phyloP scores from a whole-genome alignment of 2,888 invertebrate species.

The Plusia festucae region DNA sequence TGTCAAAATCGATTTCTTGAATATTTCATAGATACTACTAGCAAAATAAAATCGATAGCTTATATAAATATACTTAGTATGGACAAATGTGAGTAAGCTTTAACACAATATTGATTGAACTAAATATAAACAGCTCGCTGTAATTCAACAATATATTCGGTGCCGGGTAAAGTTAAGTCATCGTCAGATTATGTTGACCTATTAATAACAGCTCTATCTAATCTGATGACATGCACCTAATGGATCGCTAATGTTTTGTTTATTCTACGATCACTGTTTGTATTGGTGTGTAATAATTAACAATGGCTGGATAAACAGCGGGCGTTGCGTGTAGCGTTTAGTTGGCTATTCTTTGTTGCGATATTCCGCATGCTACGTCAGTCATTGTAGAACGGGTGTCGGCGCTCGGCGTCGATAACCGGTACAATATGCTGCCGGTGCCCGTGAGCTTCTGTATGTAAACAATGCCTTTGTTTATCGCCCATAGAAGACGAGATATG shows the following conservation, averaged over 20 bases:
- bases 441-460: conserved; percentile 59
- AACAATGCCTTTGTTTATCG: conserved; percentile 80
- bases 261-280: conserved; percentile 50
- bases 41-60: neutral
- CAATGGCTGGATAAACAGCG: conserved; percentile 37
- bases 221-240: conserved; percentile 51
- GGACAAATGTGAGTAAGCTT: conserved; percentile 8
- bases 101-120: conserved; percentile 9
- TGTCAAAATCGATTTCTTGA: neutral
- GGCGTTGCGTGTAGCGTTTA: conserved; percentile 48
- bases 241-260: conserved; percentile 54
- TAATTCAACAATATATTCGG: conserved; percentile 17
- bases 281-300: conserved; percentile 49
- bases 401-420: conserved; percentile 44
- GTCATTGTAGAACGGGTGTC: conserved; percentile 32
- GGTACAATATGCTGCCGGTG: conserved; percentile 44
- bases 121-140: conserved; percentile 25
- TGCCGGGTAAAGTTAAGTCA: conserved; percentile 15
- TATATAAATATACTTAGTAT: conserved; percentile 7
- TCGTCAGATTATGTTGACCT: conserved; percentile 32
- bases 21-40: neutral
- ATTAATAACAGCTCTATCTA: conserved; percentile 45
- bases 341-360: conserved; percentile 51
- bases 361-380: conserved; percentile 53
- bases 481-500: conserved; percentile 58